phyloP scores from a whole-genome alignment of 2,888 invertebrate genomes.

The Subacronicta megacephala region DNA sequence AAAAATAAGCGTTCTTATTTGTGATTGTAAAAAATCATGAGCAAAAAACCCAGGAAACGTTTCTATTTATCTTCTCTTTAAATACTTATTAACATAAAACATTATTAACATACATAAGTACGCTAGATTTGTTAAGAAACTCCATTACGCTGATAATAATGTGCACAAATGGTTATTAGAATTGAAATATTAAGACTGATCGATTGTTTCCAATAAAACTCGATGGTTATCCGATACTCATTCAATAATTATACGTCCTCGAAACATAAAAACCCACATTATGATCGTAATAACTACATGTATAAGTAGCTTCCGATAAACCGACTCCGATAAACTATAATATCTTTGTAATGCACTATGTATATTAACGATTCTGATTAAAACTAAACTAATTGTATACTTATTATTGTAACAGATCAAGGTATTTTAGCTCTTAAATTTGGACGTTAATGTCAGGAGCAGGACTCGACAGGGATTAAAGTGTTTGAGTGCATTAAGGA shows the following conservation, averaged over 20 bases:
- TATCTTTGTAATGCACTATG: constrained; percentile 34
- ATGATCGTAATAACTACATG: constrained; percentile 54
- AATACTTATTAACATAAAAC: constrained; percentile 1
- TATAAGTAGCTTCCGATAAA: constrained; percentile 63
- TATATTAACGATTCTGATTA: constrained; percentile 19
- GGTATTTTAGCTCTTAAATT: constrained; percentile 21
- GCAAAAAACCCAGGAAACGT: constrained; percentile 1
- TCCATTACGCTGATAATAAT: constrained; percentile 10
- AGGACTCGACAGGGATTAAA: constrained; percentile 23
- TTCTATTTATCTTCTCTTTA: not conserved
- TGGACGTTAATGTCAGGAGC: constrained; percentile 36
- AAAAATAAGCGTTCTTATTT: constrained; percentile 8
- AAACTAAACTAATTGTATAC: constrained; percentile 5
- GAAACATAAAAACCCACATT: constrained; percentile 63
- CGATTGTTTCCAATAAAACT: constrained; percentile 51
- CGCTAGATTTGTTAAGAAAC: constrained; percentile 7
- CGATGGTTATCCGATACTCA: constrained; percentile 50
- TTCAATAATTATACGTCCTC: constrained; percentile 63
- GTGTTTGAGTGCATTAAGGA: constrained; percentile 40
- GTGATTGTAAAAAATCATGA: constrained; percentile 7
- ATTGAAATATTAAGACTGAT: constrained; percentile 33
- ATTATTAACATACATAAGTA: too few species aligned
- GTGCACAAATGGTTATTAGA: constrained; percentile 23
- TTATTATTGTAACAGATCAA: constrained; percentile 7
- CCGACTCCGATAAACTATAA: constrained; percentile 55